These are phyloP conservation scores for Cheiracanthium punctorium DNA, from an alignment of 2,888 invertebrate genomes.

Conservation along the genomic window DNA sequence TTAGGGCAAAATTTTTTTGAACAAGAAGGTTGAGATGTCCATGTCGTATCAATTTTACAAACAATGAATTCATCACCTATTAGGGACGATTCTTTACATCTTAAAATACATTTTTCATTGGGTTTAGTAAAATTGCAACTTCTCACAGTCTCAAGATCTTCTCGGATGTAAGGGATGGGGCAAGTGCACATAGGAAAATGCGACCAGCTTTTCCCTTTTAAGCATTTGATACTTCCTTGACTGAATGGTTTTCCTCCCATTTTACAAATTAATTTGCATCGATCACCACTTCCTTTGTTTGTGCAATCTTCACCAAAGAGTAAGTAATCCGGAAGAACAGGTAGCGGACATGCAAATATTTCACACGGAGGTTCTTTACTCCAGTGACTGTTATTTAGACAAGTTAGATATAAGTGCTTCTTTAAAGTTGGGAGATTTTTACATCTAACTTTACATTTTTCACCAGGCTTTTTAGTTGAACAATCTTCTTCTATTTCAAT, in stretches of 20 bases:
- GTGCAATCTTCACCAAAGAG: background rate
- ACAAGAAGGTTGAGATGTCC: conserved; percentile 17
- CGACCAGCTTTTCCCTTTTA: background rate
- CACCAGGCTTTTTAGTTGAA: background rate
- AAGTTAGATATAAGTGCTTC: background rate
- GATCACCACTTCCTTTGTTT: background rate
- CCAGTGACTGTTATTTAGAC: conserved; percentile 21
- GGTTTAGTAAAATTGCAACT: background rate
- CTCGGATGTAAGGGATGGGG: background rate
- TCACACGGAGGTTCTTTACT: background rate
- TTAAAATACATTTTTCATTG: background rate
- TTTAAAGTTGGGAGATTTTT: background rate
- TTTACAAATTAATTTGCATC: conserved; percentile 3
- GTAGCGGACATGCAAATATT: background rate
- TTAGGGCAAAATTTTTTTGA: background rate
- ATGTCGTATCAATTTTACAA: conserved; percentile 7
- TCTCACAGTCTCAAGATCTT: background rate
- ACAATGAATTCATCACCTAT: background rate
- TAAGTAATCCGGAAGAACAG: background rate
- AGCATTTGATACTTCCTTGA: background rate
- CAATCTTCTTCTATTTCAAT: background rate
- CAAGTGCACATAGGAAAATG: conserved; percentile 10
- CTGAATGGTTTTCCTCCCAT: background rate
- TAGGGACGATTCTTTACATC: background rate
- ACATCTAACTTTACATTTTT: conserved; percentile 22